Percentiles rank a stretch among this genome's conserved stretches.
Evolutionary conservation across 2,888 invertebrate genomes (phyloP).

Genomic region (Cetonia aurata): DNA sequence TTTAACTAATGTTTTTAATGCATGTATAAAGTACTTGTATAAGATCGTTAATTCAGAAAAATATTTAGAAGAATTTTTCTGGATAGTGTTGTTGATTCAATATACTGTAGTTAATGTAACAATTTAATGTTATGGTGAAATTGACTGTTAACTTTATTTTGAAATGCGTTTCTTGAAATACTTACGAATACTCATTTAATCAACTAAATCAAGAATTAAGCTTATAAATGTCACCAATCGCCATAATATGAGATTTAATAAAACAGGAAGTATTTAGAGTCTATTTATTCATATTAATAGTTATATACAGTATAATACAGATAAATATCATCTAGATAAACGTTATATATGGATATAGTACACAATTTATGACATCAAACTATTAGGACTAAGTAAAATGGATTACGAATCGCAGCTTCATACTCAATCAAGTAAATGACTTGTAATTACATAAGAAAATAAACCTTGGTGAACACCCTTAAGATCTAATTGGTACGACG

Average conservation of each 20-base stretch:
- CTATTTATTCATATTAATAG: conserved; percentile 50
- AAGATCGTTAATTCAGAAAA: no score
- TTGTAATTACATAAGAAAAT: conserved; percentile 37
- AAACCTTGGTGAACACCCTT: conserved; percentile 40
- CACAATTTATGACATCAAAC: conserved; percentile 49
- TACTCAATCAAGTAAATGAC: conserved; percentile 35
- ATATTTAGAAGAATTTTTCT: no score
- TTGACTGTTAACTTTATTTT: no score
- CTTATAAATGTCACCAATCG: no score
- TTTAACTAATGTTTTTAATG: no score
- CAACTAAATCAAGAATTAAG: no score
- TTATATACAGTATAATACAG: conserved; percentile 54
- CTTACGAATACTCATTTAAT: no score
- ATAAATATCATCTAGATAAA: conserved; percentile 52
- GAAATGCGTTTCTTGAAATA: no score
- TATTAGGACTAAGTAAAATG: conserved; percentile 42
- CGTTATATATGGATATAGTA: conserved; percentile 47
- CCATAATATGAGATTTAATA: background rate
- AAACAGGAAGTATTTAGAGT: conserved; percentile 43
- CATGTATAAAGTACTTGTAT: no score
- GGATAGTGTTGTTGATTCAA: no score
- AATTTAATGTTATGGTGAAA: no score
- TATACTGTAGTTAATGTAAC: no score
- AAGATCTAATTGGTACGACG: conserved; percentile 41
- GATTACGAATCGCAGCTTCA: conserved; percentile 36